Base-by-base conservation (phyloP, 2,888 invertebrate species). In the Taphrorychus bicolor region DNA sequence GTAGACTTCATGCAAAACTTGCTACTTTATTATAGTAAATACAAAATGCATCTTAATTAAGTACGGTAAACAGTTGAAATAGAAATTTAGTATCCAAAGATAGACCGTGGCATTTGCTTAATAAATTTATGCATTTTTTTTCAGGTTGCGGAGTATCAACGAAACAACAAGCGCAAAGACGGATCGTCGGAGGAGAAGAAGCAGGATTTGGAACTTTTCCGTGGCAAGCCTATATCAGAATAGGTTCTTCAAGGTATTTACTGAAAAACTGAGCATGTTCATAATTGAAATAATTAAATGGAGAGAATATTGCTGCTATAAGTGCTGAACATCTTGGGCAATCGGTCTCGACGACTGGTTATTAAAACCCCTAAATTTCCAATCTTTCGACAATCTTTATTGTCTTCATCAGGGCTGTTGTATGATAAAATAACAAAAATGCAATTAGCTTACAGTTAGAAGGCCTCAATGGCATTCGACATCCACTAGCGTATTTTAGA, bases 191-290 rank as follows among this genome's bases (percentile, higher is more conserved):
- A 0, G 96, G 96, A 0, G 94, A 95, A 75, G 95, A 96, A 80
- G 95, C 96, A 0, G 95, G 95, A 52, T 96, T 96, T 81, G 95
- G 95, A 17, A 93, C 94, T 68, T 96, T 96, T 80, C 96, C 96
- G 19, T 96, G 96, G 96, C 95, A 95, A 84, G 95, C 95, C 0
- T 96, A 96, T 83, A 96, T 96, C 77, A 87, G 95, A 79, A 95
- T 96, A 67, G 95, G 95, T 70, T 94, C 95, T 48, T 95, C 95
- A 75, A 88, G 91, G 91, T 90, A 84, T 32, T 32, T 32, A 32
- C 32, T 32, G 11, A 32, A 32, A 62, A 53, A 42, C 5, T 14
- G n/a, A n/a, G n/a, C 2, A 48, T 48, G 5, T 45, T 19, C 19
- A 2, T 19, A 51, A 19, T 7, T 17, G n/a, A n/a, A n/a, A n/a